Percentiles rank a stretch among this genome's conserved stretches.
Conservation (phyloP, 2,797 vertebrate species). For the Staurois parvus region DNA sequence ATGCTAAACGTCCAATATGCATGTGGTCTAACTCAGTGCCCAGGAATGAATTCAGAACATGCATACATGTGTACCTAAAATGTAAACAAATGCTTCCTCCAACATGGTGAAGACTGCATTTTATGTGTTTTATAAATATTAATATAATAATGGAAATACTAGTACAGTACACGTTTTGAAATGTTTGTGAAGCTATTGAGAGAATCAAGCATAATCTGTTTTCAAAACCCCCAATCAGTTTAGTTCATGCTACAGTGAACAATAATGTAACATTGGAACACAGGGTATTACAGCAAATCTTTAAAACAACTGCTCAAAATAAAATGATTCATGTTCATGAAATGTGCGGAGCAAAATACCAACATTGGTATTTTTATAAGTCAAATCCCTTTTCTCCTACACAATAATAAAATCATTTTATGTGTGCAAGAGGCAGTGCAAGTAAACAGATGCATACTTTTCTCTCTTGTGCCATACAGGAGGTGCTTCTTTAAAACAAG, state of each 20-base stretch:
- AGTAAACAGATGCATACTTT: not conserved
- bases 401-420: not conserved
- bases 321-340: not conserved
- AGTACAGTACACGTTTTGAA: not conserved
- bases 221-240: not conserved
- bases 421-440: conserved; percentile 34
- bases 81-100: conserved; percentile 30
- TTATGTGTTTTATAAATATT: conserved; percentile 14
- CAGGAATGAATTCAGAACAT: not conserved
- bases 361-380: not conserved
- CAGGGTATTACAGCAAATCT: no score
- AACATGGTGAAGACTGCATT: not conserved
- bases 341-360: not conserved
- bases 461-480: not conserved
- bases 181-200: not conserved
- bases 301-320: not conserved
- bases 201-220: not conserved
- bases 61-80: conserved; percentile 19
- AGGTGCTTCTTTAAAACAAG: not conserved
- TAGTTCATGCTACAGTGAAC: no score
- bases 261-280: no score
- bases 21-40: conserved; percentile 1
- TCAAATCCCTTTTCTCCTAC: conserved; percentile 2
- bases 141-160: conserved; percentile 8
- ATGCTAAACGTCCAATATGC: no score